Evolutionary conservation across 2,888 invertebrate species (phyloP).

Genomic region (Hyppa rectilinea): DNA sequence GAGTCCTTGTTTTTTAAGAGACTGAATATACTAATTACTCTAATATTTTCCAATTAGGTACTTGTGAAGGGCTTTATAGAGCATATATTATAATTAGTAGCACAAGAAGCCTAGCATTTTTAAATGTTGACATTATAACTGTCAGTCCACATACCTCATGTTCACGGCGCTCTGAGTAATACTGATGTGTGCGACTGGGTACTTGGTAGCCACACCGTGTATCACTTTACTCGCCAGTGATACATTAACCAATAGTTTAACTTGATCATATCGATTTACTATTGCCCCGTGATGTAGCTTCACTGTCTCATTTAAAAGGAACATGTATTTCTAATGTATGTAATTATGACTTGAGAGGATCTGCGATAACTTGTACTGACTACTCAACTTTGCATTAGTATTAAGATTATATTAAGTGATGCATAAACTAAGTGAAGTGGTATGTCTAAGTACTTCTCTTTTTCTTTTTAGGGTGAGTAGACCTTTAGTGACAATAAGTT

Average conservation of each 20-base stretch:
- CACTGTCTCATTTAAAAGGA: constrained; percentile 67
- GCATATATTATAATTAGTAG: not conserved
- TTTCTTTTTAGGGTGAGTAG: constrained; percentile 14
- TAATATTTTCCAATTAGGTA: not conserved
- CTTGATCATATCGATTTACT: constrained; percentile 85
- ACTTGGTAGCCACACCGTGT: constrained; percentile 80
- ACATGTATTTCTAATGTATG: constrained; percentile 49
- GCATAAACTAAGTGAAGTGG: constrained; percentile 33
- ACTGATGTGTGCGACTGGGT: constrained; percentile 78
- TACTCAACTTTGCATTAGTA: constrained; percentile 46
- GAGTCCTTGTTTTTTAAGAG: no score
- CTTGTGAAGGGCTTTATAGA: not conserved
- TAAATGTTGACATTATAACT: constrained; percentile 60
- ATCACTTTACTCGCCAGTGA: constrained; percentile 85
- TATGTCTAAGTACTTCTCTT: constrained; percentile 21
- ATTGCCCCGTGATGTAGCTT: constrained; percentile 80
- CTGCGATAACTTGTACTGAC: constrained; percentile 27
- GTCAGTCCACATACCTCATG: constrained; percentile 67
- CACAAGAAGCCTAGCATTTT: constrained; percentile 30
- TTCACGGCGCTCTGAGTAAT: constrained; percentile 58
- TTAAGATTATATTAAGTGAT: constrained; percentile 46
- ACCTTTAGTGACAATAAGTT: not conserved
- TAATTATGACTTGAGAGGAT: constrained; percentile 49
- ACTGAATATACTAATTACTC: no score
- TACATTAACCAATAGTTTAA: constrained; percentile 90